Conservation (phyloP, 2,888 invertebrate species). For the Nemoura dubitans region DNA sequence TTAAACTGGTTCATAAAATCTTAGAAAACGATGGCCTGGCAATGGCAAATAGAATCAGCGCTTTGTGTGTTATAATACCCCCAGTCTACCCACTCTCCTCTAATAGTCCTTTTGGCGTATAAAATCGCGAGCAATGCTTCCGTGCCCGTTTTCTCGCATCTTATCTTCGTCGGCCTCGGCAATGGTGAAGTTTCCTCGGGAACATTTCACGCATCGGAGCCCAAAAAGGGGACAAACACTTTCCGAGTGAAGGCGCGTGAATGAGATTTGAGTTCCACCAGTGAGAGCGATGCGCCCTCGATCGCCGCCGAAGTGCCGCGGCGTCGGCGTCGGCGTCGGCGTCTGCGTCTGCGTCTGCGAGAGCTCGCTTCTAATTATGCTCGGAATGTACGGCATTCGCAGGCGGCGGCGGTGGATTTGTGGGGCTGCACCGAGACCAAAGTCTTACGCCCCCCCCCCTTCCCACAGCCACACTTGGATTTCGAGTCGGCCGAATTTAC, state of each 20-base stretch:
- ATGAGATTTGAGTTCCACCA: constrained; percentile 43
- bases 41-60: neutral
- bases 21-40: neutral
- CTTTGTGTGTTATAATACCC: neutral
- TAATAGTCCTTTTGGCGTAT: neutral
- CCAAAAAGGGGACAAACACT: constrained; percentile 46
- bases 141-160: neutral
- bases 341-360: neutral
- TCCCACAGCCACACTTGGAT: neutral
- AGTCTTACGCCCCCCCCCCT: too few relatives aligned
- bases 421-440: constrained; percentile 20
- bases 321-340: constrained; percentile 12
- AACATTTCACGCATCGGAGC: constrained; percentile 46
- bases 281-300: neutral
- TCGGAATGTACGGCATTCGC: constrained; percentile 47
- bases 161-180: constrained; percentile 8
- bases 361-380: constrained; percentile 45
- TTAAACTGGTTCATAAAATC: neutral
- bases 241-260: constrained; percentile 46
- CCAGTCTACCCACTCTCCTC: neutral
- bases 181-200: neutral
- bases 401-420: neutral
- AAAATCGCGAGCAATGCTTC: constrained; percentile 25
- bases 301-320: constrained; percentile 10
- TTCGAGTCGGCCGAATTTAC: neutral